These are phyloP conservation scores for Microcebus griseorufus DNA, from an alignment of 2,113 vertebrate species.

Conservation along the genomic window DNA sequence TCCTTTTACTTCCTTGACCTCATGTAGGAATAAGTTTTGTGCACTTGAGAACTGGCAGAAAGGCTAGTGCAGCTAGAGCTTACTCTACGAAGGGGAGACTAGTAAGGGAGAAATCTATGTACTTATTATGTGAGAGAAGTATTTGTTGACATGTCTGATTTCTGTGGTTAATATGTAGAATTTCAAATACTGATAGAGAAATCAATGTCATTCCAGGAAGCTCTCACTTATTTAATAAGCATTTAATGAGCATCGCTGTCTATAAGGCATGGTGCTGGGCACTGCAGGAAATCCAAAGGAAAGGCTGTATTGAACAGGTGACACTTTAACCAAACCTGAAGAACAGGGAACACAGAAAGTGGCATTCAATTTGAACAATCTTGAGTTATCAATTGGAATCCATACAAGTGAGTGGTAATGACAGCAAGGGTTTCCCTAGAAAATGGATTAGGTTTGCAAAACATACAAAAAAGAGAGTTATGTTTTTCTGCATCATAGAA, in stretches of 20 bases:
- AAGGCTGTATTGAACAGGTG: not conserved
- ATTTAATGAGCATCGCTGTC: not conserved
- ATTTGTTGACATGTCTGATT: not conserved
- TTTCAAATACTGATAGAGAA: not conserved
- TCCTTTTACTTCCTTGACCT: not conserved
- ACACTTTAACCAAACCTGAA: not conserved
- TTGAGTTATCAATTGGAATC: not conserved
- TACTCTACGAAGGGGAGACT: not conserved
- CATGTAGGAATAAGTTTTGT: not conserved
- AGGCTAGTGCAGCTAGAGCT: not conserved
- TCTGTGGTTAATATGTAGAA: not conserved
- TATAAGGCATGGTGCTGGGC: not conserved
- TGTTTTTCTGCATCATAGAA: conserved; percentile 6
- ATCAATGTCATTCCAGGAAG: not conserved
- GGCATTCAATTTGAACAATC: not conserved
- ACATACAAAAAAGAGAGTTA: not conserved
- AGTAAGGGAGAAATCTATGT: not conserved
- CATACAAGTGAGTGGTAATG: not conserved
- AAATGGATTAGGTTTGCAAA: conserved; percentile 42
- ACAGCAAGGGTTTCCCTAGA: not conserved
- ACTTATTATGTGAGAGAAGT: not conserved
- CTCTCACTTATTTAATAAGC: not conserved
- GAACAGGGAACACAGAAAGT: not conserved
- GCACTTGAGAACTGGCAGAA: not conserved
- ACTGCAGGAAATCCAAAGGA: not conserved